Evolutionary conservation across 2,113 vertebrate genomes (phyloP), one percentile per base, ranked within the genome.

Genomic region (Mesitornis unicolor): DNA sequence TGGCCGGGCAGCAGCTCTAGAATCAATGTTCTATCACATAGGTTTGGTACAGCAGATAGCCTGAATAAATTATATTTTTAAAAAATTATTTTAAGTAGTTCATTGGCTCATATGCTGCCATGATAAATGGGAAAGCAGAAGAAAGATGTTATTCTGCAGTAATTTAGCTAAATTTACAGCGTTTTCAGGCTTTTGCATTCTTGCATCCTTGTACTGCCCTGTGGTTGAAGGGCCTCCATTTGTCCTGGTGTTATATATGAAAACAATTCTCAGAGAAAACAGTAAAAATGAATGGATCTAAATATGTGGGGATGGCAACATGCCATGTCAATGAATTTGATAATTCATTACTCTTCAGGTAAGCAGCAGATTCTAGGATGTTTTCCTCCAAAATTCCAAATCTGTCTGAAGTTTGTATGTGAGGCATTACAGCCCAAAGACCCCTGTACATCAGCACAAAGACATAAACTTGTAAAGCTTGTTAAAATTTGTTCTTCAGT

Each of bases 181-280:
- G 50, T 86, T 80, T 87, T 68, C 73, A 81, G n/a, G 14, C 11
- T 89, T 96, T 50, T 80, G 24, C 21, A 61, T 89, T 22, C n/a
- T 79, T 57, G 67, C 54, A 56, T 70, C 50, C 59, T 88, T 84
- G 53, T 36, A 71, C 38, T 79, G 35, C 24, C 60, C 15, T 76
- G 91, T 65, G 19, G 25, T 86, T 94, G 38, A 74, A 81, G 43
- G 38, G 14, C 19, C 67, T 87, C 12, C 21, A 74, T 94, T 51
- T 89, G 38, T 84, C 53, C 28, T 16, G 8, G 33, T 85, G 40
- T 83, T 73, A 87, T n/a, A 63, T 28, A 76, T 8, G 1, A 85
- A 96, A 77, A 65, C 18, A 83, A 25, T 70, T 92, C 85, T 64
- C 11, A 0, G n/a, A 86, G 50, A 81, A 82, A 85, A 35, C 4